Percentiles rank a stretch among this genome's conserved stretches.
Evolutionary conservation across 2,797 vertebrate species (phyloP).

Genomic region (Enteromius anoplus): DNA sequence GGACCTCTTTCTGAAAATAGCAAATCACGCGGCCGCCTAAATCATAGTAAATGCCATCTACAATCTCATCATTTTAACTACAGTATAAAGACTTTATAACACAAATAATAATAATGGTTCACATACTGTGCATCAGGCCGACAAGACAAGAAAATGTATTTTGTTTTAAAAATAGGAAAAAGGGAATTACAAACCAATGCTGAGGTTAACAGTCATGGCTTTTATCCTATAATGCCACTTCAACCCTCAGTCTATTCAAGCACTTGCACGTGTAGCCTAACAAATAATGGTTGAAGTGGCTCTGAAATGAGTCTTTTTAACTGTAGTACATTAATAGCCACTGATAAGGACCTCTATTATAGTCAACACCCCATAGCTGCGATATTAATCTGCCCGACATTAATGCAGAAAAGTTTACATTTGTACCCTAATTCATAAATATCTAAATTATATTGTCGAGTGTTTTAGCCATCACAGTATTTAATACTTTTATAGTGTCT

Average conservation of each 20-base stretch:
- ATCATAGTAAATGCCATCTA: conserved; percentile 41
- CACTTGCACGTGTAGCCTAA: conserved; percentile 47
- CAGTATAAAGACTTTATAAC: conserved; percentile 18
- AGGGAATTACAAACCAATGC: neutral
- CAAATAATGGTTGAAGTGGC: conserved; percentile 37
- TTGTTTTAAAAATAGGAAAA: conserved; percentile 14
- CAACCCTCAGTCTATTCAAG: conserved; percentile 26
- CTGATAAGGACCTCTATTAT: neutral
- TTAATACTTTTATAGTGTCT: conserved; percentile 1
- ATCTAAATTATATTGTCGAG: neutral
- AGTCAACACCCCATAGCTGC: neutral
- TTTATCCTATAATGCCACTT: conserved; percentile 25
- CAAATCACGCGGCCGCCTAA: neutral
- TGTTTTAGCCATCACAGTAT: neutral
- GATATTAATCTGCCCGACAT: neutral
- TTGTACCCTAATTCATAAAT: neutral
- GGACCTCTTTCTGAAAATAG: conserved; percentile 61
- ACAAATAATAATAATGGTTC: conserved; percentile 25
- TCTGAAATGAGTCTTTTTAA: conserved; percentile 32
- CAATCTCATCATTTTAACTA: conserved; percentile 33
- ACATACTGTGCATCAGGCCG: neutral
- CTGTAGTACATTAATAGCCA: conserved; percentile 14
- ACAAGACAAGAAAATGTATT: conserved; percentile 19
- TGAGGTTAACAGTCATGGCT: conserved; percentile 33
- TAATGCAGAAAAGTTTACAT: neutral